Evolutionary conservation across 2,888 invertebrate genomes (phyloP).

Genomic region (Hirtodrosophila duncani): DNA sequence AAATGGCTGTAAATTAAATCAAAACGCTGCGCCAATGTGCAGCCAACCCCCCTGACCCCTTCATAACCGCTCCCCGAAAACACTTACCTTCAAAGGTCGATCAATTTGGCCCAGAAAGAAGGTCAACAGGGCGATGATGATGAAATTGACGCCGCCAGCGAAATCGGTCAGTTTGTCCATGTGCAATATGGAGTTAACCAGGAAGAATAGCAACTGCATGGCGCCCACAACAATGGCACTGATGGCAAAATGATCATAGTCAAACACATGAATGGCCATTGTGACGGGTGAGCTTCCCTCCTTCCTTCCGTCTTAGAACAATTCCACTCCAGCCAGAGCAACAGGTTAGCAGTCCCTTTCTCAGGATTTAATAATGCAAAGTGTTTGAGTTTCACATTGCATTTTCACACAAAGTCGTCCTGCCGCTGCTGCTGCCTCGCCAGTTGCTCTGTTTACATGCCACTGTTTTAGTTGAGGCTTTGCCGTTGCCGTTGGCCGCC

Average conservation of each 20-base stretch:
- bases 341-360: background rate
- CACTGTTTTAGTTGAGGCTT: conserved; percentile 4
- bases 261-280: conserved; percentile 81
- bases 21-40: too few species aligned
- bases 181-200: conserved; percentile 90
- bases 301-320: background rate
- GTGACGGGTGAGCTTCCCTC: background rate
- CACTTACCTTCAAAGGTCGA: conserved; percentile 81
- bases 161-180: conserved; percentile 95
- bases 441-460: conserved; percentile 18
- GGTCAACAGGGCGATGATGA: conserved; percentile 91
- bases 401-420: conserved; percentile 6
- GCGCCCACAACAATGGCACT: conserved; percentile 90
- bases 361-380: conserved; percentile 34
- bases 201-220: conserved; percentile 93
- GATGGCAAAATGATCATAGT: conserved; percentile 90
- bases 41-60: too few species aligned
- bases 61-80: too few species aligned
- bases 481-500: conserved; percentile 21
- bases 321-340: background rate
- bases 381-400: conserved; percentile 32
- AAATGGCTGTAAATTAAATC: too few species aligned
- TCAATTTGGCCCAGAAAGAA: conserved; percentile 91
- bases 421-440: background rate
- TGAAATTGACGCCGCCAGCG: conserved; percentile 95